Conservation (phyloP, 2,113 vertebrate species). For the Hypomesus transpacificus region DNA sequence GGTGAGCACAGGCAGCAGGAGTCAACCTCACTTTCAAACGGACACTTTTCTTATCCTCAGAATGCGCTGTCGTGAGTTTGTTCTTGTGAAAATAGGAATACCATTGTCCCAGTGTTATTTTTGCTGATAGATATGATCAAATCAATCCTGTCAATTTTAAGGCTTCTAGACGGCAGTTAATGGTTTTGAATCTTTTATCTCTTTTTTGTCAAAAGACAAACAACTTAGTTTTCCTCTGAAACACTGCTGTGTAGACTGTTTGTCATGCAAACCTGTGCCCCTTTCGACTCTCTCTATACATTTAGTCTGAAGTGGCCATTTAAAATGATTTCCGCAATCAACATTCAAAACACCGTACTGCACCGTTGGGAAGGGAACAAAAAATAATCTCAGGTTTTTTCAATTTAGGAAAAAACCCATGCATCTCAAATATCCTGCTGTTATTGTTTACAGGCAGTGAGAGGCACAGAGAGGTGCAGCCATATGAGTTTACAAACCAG, state of each 20-base stretch:
- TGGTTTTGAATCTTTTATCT: no score
- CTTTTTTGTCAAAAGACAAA: not conserved
- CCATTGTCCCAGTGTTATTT: not conserved
- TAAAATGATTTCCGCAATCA: not conserved
- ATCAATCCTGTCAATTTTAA: not conserved
- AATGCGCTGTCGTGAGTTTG: no score
- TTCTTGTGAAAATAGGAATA: no score
- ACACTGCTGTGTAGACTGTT: not conserved
- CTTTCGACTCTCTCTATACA: not conserved
- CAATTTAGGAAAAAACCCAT: constrained; percentile 2
- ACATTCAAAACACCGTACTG: not conserved
- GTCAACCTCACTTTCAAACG: no score
- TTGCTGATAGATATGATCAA: not conserved
- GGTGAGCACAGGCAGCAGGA: constrained; percentile 70
- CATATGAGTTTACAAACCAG: constrained; percentile 11
- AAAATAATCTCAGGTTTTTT: constrained; percentile 21
- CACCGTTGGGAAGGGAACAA: not conserved
- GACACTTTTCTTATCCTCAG: no score
- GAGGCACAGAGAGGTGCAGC: constrained; percentile 19
- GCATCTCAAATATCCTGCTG: constrained; percentile 23
- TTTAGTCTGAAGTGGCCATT: not conserved
- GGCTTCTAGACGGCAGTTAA: not conserved
- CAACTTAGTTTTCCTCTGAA: not conserved
- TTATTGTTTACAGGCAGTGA: constrained; percentile 33
- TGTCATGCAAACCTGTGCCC: not conserved